Evolutionary conservation across 1,140 invertebrate genomes (phyloP), one percentile per base, ranked within the genome.

Genomic region (Drosophila triauraria): DNA sequence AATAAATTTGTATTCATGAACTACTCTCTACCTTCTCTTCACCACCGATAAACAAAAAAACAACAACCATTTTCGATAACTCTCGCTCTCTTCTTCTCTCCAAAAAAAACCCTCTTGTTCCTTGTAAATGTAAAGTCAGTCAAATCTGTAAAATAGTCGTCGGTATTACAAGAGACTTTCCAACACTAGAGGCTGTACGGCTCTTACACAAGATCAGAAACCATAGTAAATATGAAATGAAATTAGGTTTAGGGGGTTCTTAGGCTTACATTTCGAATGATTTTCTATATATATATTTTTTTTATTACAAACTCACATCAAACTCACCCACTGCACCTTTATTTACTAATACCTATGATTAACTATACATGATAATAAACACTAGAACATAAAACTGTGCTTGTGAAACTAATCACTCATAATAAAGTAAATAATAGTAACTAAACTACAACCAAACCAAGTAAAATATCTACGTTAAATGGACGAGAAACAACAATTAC

Each of bases 301-400:
- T 70, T 32, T 59, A 64, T 54, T 54, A 54, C 53, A 54, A 54
- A 40, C 53, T 54, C 69, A 86, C 71, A 62, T 63, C 38, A 70
- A 75, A 74, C 54, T 87, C 84, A 87, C 85, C 72, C 50, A 78
- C 74, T 84, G 84, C 84, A 87, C 84, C 42, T 23, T 40, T 68
- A n/a, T 42, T 48, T 74, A 86, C 50, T 79, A 35, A 35, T 35
- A 75, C 40, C 54, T 75, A 58, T 67, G 17, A 56, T 58, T 58
- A 60, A 47, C 30, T 17, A 50, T 17, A 50, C 46, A 50, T 67
- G 32, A 57, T 30, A 54, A 25, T 53, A 42, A 68, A 75, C 54
- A 69, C 58, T 83, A 62, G 43, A 63, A 80, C 65, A 69, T 27
- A 43, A 64, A 56, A 43, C 61, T 64, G 54, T 60, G 72, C 81